phyloP scores from a whole-genome alignment of 2,888 invertebrate genomes.

The Drosophila hamatofila region DNA sequence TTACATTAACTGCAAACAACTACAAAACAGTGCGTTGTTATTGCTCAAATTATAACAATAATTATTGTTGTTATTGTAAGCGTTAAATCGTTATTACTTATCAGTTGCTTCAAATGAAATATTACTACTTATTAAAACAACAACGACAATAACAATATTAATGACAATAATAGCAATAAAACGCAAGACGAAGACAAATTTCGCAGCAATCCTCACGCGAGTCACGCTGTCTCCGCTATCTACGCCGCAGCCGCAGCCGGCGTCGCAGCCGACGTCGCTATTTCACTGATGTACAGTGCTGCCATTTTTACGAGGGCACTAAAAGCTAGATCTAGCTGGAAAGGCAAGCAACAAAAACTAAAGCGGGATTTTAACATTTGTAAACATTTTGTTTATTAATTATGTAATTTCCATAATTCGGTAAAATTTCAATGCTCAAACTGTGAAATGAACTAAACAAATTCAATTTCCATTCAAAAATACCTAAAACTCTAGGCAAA shows the following conservation, averaged over 20 bases:
- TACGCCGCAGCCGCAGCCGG: not conserved
- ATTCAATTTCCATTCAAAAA: no score
- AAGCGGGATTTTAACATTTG: no score
- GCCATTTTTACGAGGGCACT: no score
- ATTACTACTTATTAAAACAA: conserved; percentile 12
- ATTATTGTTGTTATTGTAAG: conserved; percentile 29
- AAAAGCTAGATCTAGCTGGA: no score
- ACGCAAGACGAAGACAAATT: conserved; percentile 28
- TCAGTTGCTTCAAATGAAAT: conserved; percentile 22
- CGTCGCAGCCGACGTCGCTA: not conserved
- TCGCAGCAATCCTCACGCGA: conserved; percentile 28
- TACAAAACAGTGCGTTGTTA: conserved; percentile 20
- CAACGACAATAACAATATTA: not conserved
- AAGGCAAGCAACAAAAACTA: no score
- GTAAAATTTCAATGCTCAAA: no score
- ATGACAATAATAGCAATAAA: not conserved
- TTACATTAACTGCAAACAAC: conserved; percentile 6
- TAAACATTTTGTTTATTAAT: no score
- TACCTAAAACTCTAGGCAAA: no score
- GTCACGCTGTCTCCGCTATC: conserved; percentile 30
- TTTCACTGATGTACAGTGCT: no score
- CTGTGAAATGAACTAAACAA: no score
- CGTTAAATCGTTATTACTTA: conserved; percentile 35
- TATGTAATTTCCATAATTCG: no score
- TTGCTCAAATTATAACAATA: conserved; percentile 28